These are phyloP conservation scores for Dexiosoma caninum DNA, from an alignment of 2,888 invertebrate genomes.

Conservation along the genomic window DNA sequence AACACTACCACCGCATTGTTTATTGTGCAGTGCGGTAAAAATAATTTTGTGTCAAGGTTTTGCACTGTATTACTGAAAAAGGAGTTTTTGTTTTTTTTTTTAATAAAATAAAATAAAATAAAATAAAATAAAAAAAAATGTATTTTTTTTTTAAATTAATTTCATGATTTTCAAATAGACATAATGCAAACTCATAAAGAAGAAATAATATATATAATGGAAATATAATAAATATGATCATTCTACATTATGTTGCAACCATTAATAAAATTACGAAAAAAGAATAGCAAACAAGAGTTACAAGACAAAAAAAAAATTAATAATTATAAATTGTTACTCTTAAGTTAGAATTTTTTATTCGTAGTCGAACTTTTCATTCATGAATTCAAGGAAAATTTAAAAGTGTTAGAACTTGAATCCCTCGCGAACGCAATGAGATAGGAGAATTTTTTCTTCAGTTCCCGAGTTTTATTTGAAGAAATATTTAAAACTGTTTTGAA, in stretches of 20 bases:
- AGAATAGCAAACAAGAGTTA: not conserved
- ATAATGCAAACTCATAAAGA: slow-evolving; percentile 19
- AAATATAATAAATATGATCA: slow-evolving; percentile 25
- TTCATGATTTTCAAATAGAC: slow-evolving; percentile 57
- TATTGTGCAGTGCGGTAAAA: slow-evolving; percentile 42
- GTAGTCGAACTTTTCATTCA: no score
- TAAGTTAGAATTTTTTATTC: no score
- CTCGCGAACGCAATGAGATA: no score
- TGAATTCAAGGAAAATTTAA: no score
- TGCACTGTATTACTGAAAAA: slow-evolving; percentile 60
- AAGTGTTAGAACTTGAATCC: no score
- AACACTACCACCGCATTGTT: slow-evolving; percentile 42
- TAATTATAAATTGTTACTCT: no score
- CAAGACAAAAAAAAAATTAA: not conserved
- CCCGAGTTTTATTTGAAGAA: no score
- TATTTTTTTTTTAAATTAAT: slow-evolving; percentile 53
- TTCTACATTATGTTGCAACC: slow-evolving; percentile 14
- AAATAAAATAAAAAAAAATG: no score
- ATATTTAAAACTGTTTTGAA: no score
- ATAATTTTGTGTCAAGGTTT: slow-evolving; percentile 62
- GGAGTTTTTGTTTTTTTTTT: slow-evolving; percentile 52
- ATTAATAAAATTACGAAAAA: slow-evolving; percentile 4
- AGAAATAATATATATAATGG: not conserved
- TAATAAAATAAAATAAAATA: not conserved
- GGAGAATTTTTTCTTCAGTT: no score